Evolutionary conservation across 2,113 vertebrate species (phyloP).

Genomic region (Oenanthe oenanthe): DNA sequence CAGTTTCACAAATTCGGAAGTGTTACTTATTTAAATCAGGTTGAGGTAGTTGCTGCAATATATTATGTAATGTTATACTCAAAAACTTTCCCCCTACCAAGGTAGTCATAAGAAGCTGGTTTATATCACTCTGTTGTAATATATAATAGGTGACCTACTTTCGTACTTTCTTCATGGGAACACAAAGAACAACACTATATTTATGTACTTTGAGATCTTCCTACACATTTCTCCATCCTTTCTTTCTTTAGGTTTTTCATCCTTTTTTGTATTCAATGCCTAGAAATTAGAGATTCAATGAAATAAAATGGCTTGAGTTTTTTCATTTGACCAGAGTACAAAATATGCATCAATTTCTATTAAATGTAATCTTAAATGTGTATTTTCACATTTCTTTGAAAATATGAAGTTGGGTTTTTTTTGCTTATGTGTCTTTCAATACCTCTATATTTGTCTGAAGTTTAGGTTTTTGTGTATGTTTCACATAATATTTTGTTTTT

Average conservation of each 20-base stretch:
- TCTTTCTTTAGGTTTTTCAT: not conserved
- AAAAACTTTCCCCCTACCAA: not conserved
- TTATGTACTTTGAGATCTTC: not conserved
- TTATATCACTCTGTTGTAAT: not conserved
- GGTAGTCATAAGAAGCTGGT: not conserved
- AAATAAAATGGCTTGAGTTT: not conserved
- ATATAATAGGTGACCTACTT: constrained; percentile 21
- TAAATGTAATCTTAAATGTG: not conserved
- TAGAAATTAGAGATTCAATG: not conserved
- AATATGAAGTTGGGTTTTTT: not conserved
- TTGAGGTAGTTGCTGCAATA: not conserved
- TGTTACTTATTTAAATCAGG: constrained; percentile 33
- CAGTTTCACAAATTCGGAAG: not conserved
- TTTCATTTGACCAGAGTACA: not conserved
- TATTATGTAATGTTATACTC: constrained; percentile 4
- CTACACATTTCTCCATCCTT: not conserved
- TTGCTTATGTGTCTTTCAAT: not conserved
- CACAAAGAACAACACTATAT: constrained; percentile 1
- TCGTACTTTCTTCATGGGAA: not conserved
- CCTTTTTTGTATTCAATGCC: not conserved
- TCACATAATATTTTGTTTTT: not conserved
- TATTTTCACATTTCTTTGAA: not conserved
- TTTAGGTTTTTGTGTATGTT: not conserved
- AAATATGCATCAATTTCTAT: not conserved
- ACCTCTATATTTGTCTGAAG: not conserved